Percentiles rank a stretch among this genome's conserved stretches.
Conservation (phyloP, 2,888 invertebrate genomes). For the Campoplex capitator region DNA sequence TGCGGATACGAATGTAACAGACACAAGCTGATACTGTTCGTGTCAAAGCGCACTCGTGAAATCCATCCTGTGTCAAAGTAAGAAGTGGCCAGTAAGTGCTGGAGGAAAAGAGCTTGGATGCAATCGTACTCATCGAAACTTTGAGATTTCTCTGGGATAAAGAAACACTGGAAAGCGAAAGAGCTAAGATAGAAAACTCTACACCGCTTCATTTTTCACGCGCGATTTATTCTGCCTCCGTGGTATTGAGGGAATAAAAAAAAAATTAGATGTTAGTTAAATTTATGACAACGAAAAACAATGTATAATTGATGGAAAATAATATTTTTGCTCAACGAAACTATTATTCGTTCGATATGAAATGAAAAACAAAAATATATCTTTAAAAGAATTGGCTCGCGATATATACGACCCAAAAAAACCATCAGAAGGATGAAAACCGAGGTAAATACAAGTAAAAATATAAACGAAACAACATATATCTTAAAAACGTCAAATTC, state of each 20-base stretch:
- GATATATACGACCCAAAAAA: no score
- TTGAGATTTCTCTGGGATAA: conserved; percentile 21
- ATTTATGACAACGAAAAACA: not conserved
- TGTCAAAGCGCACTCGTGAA: conserved; percentile 38
- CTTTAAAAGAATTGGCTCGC: not conserved
- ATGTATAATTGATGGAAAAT: not conserved
- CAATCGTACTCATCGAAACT: not conserved
- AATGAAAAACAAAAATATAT: no score
- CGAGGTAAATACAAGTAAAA: not conserved
- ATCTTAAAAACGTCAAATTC: conserved; percentile 23
- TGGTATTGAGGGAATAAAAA: not conserved
- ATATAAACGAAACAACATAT: not conserved
- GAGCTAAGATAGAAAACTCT: conserved; percentile 10
- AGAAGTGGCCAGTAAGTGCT: conserved; percentile 16
- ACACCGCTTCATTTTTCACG: not conserved
- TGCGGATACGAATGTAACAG: conserved; percentile 23
- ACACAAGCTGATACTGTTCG: conserved; percentile 31
- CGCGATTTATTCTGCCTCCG: conserved; percentile 4
- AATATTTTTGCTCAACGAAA: not conserved
- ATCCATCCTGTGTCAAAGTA: conserved; percentile 5
- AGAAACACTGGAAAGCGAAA: conserved; percentile 1
- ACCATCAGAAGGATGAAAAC: no score
- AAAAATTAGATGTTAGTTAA: not conserved
- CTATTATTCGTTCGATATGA: no score
- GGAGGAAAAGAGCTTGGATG: conserved; percentile 3